These are phyloP conservation scores for Hycleus cichorii DNA, from an alignment of 1,140 invertebrate species.

Conservation along the genomic window DNA sequence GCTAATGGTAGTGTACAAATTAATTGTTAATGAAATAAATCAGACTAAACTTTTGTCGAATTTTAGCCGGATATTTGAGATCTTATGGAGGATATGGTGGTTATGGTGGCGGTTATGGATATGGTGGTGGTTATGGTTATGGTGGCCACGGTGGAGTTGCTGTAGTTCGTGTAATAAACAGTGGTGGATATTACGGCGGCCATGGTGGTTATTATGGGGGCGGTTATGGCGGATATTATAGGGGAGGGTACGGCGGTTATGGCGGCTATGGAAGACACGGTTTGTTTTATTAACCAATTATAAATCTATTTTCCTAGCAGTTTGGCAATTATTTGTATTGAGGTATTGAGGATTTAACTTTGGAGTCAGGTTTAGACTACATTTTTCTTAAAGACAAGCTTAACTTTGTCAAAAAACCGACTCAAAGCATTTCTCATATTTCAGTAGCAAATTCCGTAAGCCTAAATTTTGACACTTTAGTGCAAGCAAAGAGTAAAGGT, in stretches of 20 bases:
- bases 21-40: no score
- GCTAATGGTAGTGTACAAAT: no score
- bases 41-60: no score
- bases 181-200: neutral
- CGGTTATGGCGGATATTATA: neutral
- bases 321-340: neutral
- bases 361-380: no score
- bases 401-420: no score
- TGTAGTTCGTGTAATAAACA: neutral
- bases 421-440: no score
- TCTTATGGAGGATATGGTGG: conserved; percentile 1
- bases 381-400: no score
- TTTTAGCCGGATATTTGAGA: no score
- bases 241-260: neutral
- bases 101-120: conserved; percentile 8
- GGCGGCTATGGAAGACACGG: neutral
- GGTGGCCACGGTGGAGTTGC: neutral
- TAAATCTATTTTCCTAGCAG: neutral
- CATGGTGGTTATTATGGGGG: neutral
- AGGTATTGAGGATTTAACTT: no score
- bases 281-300: neutral
- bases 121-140: conserved; percentile 1
- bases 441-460: no score
- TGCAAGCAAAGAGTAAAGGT: no score
- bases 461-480: no score